Conservation (phyloP, 2,113 vertebrate genomes). For the Ellobius talpinus region DNA sequence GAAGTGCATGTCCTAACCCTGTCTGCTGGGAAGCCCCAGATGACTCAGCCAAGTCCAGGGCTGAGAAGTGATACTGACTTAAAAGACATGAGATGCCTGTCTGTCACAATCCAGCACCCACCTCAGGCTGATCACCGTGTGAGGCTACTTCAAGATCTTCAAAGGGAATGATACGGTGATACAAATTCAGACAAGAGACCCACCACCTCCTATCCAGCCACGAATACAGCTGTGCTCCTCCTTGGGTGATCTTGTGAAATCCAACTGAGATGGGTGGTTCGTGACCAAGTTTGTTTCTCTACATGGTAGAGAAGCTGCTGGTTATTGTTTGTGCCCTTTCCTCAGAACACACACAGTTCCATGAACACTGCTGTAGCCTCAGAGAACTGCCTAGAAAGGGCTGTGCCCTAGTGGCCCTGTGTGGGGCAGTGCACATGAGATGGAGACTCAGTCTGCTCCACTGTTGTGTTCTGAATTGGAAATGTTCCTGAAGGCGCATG, state of each 20-base stretch:
- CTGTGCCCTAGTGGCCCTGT: not conserved
- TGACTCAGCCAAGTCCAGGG: conserved; percentile 73
- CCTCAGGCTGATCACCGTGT: not conserved
- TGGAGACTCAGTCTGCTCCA: not conserved
- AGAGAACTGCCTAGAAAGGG: not conserved
- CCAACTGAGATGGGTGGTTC: not conserved
- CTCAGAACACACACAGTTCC: not conserved
- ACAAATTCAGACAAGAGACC: fast-evolving
- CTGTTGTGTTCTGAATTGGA: not conserved
- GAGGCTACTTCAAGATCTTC: not conserved
- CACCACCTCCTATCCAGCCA: fast-evolving
- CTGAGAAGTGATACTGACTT: conserved; percentile 67
- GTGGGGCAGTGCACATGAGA: not conserved
- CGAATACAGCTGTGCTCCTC: not conserved
- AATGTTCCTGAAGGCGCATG: not conserved
- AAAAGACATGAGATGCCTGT: not conserved
- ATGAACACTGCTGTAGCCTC: not conserved
- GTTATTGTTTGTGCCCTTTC: fast-evolving
- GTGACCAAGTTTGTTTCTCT: not conserved
- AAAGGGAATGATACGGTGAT: not conserved
- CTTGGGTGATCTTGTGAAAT: not conserved
- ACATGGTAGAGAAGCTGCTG: not conserved
- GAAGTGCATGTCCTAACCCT: conserved; percentile 78
- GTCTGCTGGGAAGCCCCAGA: conserved; percentile 80
- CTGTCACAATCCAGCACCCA: not conserved